Evolutionary conservation across 2,113 vertebrate genomes (phyloP), one percentile per base, ranked within the genome.

Genomic region (Panthera tigris): DNA sequence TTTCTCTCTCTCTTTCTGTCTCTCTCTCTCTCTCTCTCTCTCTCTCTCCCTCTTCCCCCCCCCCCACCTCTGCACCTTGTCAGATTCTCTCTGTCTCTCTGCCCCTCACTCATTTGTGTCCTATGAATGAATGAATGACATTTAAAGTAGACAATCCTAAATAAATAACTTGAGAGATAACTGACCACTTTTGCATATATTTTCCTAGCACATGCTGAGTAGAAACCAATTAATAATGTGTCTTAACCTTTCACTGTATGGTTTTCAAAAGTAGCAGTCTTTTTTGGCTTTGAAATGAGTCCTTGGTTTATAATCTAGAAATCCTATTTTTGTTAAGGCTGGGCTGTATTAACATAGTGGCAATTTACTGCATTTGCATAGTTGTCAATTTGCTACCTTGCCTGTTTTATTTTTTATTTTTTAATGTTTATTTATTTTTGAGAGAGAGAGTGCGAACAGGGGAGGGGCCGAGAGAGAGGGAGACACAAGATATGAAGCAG

Each of bases 271-370:
- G 48, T 74, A 80, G n/a, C 9, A 31, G 21, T 55, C 55, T 89
- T 21, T 71, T 84, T 94, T 81, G 74, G 55, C 65, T 87, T 81
- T 87, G 66, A 91, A 91, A 48, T 81, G 76, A 92, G 8, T 61
- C 57, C 69, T 73, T 73, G 55, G 36, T 94, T 80, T 73, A 14
- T 55, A 41, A 41, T 95, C 48, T 41, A 89, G 57, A 83, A 55
- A 76, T 48, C 74, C 36, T 87, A 4, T 83, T 78, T 91, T 78
- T 88, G 48, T 88, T 95, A 50, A 87, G 41, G 29, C 15, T 71
- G 45, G 8, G 13, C 81, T n/a, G 2, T 86, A 11, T 91, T 66
- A 87, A 39, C 39, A 83, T 50, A 50, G n/a, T 45, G 79, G 0
- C 76, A 94, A 76, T 29, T 89, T 74, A 91, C 4, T 83, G 19